Percentiles rank a stretch among this genome's conserved stretches.
Conservation (phyloP, 2,888 invertebrate species). For the Chaitophorus viminalis region DNA sequence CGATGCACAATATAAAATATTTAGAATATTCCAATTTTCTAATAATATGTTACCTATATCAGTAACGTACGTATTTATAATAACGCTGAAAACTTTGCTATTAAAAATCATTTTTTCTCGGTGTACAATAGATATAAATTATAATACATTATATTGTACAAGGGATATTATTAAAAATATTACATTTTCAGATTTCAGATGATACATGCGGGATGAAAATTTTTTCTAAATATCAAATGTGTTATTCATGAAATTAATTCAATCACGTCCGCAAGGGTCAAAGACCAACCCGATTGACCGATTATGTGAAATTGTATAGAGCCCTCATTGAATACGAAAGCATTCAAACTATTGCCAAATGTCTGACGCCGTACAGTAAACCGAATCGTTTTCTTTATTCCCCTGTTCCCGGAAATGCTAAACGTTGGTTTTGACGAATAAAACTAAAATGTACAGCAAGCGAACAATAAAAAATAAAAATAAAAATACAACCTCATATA, state of each 20-base stretch:
- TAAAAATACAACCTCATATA: background rate
- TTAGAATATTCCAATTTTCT: too few relatives aligned
- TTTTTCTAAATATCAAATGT: too few relatives aligned
- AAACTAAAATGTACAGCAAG: background rate
- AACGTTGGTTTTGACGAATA: background rate
- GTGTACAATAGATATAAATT: background rate
- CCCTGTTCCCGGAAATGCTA: background rate
- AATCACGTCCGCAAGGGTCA: slow-evolving; percentile 16
- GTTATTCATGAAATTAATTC: slow-evolving; percentile 6
- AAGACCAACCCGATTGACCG: background rate
- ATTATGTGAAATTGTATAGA: background rate
- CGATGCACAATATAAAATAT: too few relatives aligned
- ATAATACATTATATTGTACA: background rate
- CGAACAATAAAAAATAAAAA: background rate
- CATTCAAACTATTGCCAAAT: slow-evolving; percentile 26
- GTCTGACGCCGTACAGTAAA: background rate
- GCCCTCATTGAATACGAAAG: background rate
- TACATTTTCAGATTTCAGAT: background rate
- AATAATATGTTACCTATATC: too few relatives aligned
- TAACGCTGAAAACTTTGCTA: background rate
- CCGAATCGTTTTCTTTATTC: background rate
- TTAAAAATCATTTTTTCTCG: background rate
- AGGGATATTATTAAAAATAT: background rate
- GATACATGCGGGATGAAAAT: background rate
- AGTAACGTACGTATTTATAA: too few relatives aligned